Base-by-base conservation (phyloP, 2,888 invertebrate species). In the Stenichneumon culpator region DNA sequence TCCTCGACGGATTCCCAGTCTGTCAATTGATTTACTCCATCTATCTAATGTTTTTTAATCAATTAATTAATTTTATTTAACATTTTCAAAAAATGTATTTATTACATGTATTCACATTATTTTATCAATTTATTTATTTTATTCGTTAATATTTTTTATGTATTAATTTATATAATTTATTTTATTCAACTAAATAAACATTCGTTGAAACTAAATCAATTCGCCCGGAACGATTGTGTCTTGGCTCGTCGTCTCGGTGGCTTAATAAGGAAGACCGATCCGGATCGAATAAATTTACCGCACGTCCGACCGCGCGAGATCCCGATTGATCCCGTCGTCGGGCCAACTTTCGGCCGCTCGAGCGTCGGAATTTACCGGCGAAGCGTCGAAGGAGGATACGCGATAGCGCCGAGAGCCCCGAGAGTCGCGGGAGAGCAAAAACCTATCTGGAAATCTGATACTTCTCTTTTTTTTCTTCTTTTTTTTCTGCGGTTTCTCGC, bases 391-490 rank as follows among this genome's bases (percentile, higher is more conserved):
- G 52, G 57, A 82, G 81, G 25, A 60, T 60, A 60, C 25, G 60
- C 60, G 60, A 63, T 63, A 63, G 60, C 60, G 28, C 32, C 16
- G 14, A 63, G 67, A 36, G 44, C 19, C 44, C 50, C 65, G 60
- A n/a, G 69, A 72, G 60, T 36, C 60, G 54, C 67, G 75, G 72
- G 47, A 75, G 67, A 60, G 47, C 14, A 74, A 79, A 82, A 79
- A 79, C 75, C 75, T 79, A 85, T 79, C 79, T 82, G 79, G 82
- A 79, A 82, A 85, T 82, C 82, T 79, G 82, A 85, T 85, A 82
- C 75, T 22, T 75, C 74, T 75, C 75, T 82, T 19, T n/a, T 52
- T 7, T 52, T 52, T 52, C 0, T 52, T 6, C 32, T 32, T 63
- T 32, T 32, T 28, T 63, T 63, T 32, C 4, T 32, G 82, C 72